phyloP scores from a whole-genome alignment of 2,797 vertebrate species.

The Coendou prehensilis region DNA sequence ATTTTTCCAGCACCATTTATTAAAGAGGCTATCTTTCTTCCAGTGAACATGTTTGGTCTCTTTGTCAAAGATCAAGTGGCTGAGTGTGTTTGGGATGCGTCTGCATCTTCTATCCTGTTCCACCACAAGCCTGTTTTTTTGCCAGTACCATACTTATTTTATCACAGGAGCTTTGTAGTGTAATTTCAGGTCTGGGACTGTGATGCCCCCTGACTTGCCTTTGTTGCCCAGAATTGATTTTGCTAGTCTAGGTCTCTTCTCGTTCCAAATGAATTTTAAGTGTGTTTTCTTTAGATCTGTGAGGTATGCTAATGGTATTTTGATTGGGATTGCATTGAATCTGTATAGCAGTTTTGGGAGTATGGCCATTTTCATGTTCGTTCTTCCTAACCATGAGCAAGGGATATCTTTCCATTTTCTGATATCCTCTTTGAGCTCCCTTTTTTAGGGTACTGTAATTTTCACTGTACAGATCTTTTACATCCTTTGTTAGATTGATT shows the following conservation, averaged over 20 bases:
- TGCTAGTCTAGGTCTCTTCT: neutral
- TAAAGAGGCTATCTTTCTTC: too few relatives aligned
- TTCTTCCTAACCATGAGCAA: neutral
- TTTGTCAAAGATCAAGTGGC: neutral
- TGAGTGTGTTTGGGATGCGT: neutral
- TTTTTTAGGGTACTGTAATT: neutral
- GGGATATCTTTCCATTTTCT: neutral
- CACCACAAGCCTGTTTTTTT: neutral
- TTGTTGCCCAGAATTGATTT: neutral
- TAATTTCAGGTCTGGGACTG: neutral
- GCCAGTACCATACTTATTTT: neutral
- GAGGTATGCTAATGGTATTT: neutral
- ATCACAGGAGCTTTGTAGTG: neutral
- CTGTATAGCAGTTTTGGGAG: neutral
- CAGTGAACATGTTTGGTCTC: too few relatives aligned
- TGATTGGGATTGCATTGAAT: neutral
- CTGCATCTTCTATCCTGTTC: neutral
- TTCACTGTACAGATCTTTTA: neutral
- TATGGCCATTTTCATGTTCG: neutral
- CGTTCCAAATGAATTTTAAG: neutral
- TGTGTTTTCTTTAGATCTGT: neutral
- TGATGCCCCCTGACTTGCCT: neutral
- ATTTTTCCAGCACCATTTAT: too few relatives aligned
- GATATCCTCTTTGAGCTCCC: neutral
- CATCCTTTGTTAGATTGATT: neutral